A percentile compares a stretch with the other conserved stretches of the same genome.
phyloP scores from a whole-genome alignment of 2,888 invertebrate genomes.

The Phyto melanocephala region DNA sequence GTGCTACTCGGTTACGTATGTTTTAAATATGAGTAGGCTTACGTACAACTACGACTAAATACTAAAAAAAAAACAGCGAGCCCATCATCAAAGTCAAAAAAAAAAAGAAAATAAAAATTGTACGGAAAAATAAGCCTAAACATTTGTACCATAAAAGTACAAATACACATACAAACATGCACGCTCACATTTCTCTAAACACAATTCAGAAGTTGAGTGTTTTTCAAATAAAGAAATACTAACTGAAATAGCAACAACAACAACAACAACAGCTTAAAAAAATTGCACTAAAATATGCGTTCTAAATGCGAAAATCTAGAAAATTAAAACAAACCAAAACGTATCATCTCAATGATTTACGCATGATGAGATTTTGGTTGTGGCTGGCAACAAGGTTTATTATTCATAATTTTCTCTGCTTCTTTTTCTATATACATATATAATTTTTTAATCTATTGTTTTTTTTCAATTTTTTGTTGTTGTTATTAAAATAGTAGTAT shows the following conservation, averaged over 20 bases:
- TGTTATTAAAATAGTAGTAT: too few relatives aligned
- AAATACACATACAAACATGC: neutral
- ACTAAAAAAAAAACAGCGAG: neutral
- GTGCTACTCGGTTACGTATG: constrained; percentile 25
- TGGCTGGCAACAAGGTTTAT: constrained; percentile 69
- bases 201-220: constrained; percentile 78
- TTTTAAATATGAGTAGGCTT: neutral
- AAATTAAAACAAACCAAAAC: constrained; percentile 77
- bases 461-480: constrained; percentile 8
- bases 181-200: constrained; percentile 46
- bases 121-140: constrained; percentile 33
- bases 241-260: constrained; percentile 10
- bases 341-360: constrained; percentile 69
- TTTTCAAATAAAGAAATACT: constrained; percentile 75
- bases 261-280: constrained; percentile 31
- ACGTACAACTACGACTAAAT: neutral
- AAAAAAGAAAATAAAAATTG: constrained; percentile 20
- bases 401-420: constrained; percentile 61
- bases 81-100: constrained; percentile 30
- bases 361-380: constrained; percentile 77
- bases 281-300: constrained; percentile 58
- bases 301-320: constrained; percentile 72
- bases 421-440: too few relatives aligned
- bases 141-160: neutral
- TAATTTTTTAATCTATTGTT: constrained; percentile 2